These are phyloP conservation scores for Bujurquina vittata DNA, from an alignment of 2,113 vertebrate genomes.

Conservation along the genomic window DNA sequence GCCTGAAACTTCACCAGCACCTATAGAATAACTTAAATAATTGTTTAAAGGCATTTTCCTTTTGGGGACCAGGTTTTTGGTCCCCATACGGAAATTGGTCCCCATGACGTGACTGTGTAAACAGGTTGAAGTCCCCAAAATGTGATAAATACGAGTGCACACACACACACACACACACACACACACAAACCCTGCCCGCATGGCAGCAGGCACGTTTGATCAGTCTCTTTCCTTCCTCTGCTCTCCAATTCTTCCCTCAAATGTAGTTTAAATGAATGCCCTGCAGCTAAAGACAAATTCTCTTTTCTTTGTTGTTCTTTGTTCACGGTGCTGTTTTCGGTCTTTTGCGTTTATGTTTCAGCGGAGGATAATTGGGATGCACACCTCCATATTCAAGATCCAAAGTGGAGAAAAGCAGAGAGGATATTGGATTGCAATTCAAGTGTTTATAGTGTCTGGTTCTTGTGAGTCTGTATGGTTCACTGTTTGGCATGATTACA, in stretches of 20 bases:
- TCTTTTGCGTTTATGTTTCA: conserved; percentile 49
- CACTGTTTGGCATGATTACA: conserved; percentile 49
- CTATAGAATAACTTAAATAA: too few relatives aligned
- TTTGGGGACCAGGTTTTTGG: too few relatives aligned
- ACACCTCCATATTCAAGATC: conserved; percentile 55
- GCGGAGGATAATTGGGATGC: conserved; percentile 62
- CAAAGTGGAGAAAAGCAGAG: conserved; percentile 55
- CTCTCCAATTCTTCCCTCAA: conserved; percentile 21
- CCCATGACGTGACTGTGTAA: too few relatives aligned
- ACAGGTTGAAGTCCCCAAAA: too few relatives aligned
- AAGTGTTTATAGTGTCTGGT: conserved; percentile 61
- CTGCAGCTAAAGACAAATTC: conserved; percentile 26
- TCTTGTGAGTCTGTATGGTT: conserved; percentile 29
- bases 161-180: neutral
- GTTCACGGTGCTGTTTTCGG: conserved; percentile 32
- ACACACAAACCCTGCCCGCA: neutral
- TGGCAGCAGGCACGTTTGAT: conserved; percentile 16
- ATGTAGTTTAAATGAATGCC: conserved; percentile 35
- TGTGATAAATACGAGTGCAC: too few relatives aligned
- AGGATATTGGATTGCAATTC: conserved; percentile 70
- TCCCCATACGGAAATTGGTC: too few relatives aligned
- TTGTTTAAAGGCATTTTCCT: too few relatives aligned
- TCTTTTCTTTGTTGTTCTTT: neutral
- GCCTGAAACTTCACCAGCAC: too few relatives aligned
- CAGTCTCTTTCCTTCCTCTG: neutral